Conservation (phyloP, 2,113 vertebrate species). For the Acinonyx jubatus region DNA sequence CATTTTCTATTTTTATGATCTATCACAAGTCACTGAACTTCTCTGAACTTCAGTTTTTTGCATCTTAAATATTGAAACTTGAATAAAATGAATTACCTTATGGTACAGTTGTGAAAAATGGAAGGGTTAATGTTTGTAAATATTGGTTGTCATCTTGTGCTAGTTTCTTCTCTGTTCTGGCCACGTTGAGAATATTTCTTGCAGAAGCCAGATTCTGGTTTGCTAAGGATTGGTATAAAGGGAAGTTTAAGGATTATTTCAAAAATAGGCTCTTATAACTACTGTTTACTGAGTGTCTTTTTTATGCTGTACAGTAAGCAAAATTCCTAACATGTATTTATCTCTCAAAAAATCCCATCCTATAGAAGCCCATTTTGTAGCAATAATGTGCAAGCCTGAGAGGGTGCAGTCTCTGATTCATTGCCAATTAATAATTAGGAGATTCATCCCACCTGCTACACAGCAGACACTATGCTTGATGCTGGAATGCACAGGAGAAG, state of each 20-base stretch:
- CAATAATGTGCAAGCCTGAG: neutral
- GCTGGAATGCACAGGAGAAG: neutral
- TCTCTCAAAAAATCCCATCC: neutral
- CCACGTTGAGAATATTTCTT: neutral
- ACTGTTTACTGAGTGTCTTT: neutral
- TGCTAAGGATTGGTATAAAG: neutral
- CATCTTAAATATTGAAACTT: neutral
- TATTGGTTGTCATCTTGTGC: neutral
- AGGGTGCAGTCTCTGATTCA: neutral
- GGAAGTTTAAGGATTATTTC: neutral
- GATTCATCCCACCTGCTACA: rapidly evolving
- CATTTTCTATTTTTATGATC: neutral
- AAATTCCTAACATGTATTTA: neutral
- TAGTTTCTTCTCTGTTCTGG: rapidly evolving
- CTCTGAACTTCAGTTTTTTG: conserved; percentile 4
- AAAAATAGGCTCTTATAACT: neutral
- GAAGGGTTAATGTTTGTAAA: neutral
- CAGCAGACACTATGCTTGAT: neutral
- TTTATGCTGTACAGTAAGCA: neutral
- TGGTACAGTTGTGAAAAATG: neutral
- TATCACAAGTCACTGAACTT: neutral
- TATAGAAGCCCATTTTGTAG: neutral
- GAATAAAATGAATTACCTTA: neutral
- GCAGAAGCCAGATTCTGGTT: neutral
- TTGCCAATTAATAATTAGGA: neutral